Base-by-base conservation (phyloP, 2,888 invertebrate genomes). In the Cheilosia vernalis region DNA sequence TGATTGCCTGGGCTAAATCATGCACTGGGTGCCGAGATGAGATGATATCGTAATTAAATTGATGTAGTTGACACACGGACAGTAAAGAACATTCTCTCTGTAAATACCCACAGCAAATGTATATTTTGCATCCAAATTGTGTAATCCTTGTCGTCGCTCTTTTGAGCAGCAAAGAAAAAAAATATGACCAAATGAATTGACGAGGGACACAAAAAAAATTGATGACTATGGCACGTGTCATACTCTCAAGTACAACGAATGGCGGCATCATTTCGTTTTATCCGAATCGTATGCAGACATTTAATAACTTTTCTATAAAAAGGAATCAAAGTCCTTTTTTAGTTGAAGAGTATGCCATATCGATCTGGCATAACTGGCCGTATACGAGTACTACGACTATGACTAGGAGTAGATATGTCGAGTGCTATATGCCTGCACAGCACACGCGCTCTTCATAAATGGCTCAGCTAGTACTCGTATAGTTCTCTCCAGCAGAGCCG, bases 21-120 rank as follows among this genome's bases (percentile, higher is more conserved):
- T 19, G 10, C 3, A 17, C 9, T 19, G 47, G 17, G 37, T 37
- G 37, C 19, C 10, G 17, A 47, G 47, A 47, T 47, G 47, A 17
- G 61, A 72, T 85, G 70, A 81, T 85, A 72, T 85, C 81, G 80
- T 85, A 85, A 85, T 85, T 85, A 76, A 80, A 81, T 72, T 72
- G 76, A 76, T 85, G 76, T 80, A 66, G 60, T 69, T 70, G 84
- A 66, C 84, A 70, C 64, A 74, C 21, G 70, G 17, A 37, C 73
- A 56, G 44, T 42, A 56, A 42, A 19, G 15, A 56, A 66, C 63
- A 47, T 53, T 42, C 30, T 56, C 67, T 69, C 61, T 19, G 24
- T 27, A 66, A 33, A 66, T 66, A 27, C 58, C 21, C 55, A 53
- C 51, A 61, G 33, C 24, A 70, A 63, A 49, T 30, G n/a, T 10